Evolutionary conservation across 2,888 invertebrate genomes (phyloP).

Genomic region (Sicus ferrugineus): DNA sequence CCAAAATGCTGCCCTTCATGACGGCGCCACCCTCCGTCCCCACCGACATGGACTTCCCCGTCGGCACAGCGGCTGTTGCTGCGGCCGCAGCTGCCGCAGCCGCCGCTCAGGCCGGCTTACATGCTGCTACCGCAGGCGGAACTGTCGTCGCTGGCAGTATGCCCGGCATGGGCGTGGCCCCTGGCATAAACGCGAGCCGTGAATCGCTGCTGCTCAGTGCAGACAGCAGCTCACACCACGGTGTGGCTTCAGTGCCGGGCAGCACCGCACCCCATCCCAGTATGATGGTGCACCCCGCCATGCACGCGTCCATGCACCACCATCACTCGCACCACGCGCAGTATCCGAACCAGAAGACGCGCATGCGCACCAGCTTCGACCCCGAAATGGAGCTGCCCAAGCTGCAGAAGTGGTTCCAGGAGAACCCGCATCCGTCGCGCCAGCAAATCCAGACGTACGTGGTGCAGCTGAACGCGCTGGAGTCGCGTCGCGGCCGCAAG

Average conservation of each 20-base stretch:
- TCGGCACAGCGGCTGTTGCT: conserved; percentile 64
- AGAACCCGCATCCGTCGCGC: conserved; percentile 96
- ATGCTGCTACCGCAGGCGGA: conserved; percentile 50
- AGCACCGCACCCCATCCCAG: conserved; percentile 47
- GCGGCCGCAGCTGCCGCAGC: conserved; percentile 67
- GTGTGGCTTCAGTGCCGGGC: conserved; percentile 42
- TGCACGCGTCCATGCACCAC: conserved; percentile 67
- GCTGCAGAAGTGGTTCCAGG: conserved; percentile 94
- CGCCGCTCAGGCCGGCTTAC: conserved; percentile 60
- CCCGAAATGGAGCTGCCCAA: conserved; percentile 96
- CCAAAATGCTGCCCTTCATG: conserved; percentile 66
- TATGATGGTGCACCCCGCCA: conserved; percentile 73
- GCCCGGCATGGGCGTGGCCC: conserved; percentile 40
- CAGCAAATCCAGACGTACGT: conserved; percentile 97
- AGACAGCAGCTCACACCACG: conserved; percentile 45
- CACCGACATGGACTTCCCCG: conserved; percentile 61
- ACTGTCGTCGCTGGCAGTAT: conserved; percentile 39
- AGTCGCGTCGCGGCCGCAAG: conserved; percentile 90
- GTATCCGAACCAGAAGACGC: conserved; percentile 79
- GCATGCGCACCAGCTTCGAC: conserved; percentile 97
- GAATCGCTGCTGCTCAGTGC: conserved; percentile 55
- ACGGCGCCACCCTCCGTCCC: conserved; percentile 57
- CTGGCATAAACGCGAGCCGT: conserved; percentile 47
- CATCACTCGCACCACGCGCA: conserved; percentile 68
- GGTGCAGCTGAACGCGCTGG: conserved; percentile 88